phyloP scores from a whole-genome alignment of 2,888 invertebrate genomes.

The Hemistola chrysoprasaria region DNA sequence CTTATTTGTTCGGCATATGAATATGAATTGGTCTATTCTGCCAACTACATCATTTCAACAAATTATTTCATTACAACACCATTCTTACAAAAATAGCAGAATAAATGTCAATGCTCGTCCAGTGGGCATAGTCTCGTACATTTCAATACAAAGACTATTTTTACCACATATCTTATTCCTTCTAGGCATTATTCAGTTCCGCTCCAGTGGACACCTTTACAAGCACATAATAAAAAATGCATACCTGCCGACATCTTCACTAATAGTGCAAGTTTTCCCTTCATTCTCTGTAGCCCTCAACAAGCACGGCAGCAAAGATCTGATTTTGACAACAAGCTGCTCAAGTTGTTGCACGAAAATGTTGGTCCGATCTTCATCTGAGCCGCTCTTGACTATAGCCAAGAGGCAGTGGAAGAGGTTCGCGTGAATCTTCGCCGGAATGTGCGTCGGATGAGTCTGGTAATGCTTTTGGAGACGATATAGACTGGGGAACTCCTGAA shows the following conservation, averaged over 20 bases:
- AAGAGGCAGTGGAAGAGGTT: constrained; percentile 68
- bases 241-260: constrained; percentile 67
- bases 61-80: too few species aligned
- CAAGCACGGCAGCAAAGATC: constrained; percentile 61
- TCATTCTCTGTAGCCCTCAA: constrained; percentile 47
- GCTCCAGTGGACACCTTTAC: too few species aligned
- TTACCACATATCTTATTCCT: too few species aligned
- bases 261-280: constrained; percentile 55
- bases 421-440: constrained; percentile 61
- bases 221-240: too few species aligned
- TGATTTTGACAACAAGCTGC: constrained; percentile 60
- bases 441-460: constrained; percentile 64
- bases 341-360: constrained; percentile 68
- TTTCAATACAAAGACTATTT: too few species aligned
- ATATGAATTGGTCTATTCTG: too few species aligned
- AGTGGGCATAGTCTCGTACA: too few species aligned
- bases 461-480: constrained; percentile 71
- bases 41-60: too few species aligned
- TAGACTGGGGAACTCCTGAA: constrained; percentile 65
- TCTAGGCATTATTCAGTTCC: too few species aligned
- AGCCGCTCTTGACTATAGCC: constrained; percentile 59
- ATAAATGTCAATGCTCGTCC: too few species aligned
- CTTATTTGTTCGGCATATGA: too few species aligned
- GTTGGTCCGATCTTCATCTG: constrained; percentile 54
- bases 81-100: too few species aligned